These are phyloP conservation scores for Leptosomus discolor DNA, from an alignment of 2,113 vertebrate species.

Conservation along the genomic window DNA sequence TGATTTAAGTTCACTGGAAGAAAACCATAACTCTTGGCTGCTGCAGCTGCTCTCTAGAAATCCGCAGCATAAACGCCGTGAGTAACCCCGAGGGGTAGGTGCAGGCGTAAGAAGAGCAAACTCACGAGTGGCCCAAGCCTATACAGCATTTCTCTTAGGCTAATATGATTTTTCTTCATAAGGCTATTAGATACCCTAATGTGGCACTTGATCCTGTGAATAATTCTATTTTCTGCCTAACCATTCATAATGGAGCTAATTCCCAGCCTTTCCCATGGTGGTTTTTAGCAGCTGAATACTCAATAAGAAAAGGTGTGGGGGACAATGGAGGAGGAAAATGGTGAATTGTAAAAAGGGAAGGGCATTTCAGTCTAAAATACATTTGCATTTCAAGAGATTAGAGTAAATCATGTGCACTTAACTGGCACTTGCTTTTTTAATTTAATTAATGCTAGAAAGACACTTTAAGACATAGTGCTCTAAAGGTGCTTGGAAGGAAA, in stretches of 20 bases:
- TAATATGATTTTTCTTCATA: neutral
- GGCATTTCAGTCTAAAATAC: constrained; percentile 15
- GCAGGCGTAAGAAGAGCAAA: neutral
- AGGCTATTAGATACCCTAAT: neutral
- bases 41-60: neutral
- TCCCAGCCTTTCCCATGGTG: neutral
- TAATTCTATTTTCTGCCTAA: neutral
- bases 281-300: neutral
- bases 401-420: constrained; percentile 53
- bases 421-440: constrained; percentile 54
- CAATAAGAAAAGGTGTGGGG: neutral
- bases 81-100: neutral
- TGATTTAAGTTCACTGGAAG: neutral
- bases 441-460: constrained; percentile 70
- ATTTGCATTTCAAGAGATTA: constrained; percentile 45
- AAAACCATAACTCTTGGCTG: neutral
- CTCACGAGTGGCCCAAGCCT: neutral
- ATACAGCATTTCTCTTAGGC: neutral
- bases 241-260: neutral
- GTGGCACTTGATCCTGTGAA: neutral
- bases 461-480: constrained; percentile 61
- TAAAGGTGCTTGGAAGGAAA: constrained; percentile 41
- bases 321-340: neutral
- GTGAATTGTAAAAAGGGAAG: neutral
- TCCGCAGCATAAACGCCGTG: neutral